These are phyloP conservation scores for Myiagra hebetior DNA, from an alignment of 2,113 vertebrate genomes.

Conservation along the genomic window DNA sequence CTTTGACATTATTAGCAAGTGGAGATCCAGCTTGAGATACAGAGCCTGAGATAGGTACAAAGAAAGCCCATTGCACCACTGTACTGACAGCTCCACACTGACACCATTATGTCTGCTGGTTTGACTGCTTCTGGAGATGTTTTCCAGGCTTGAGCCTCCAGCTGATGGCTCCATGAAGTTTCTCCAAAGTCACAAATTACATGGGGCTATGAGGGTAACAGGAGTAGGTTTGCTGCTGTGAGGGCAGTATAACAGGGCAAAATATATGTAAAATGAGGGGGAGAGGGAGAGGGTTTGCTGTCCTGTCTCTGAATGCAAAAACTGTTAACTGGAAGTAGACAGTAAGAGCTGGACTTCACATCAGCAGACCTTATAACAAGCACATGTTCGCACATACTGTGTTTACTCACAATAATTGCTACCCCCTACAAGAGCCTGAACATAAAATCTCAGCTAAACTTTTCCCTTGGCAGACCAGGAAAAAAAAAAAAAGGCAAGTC, in stretches of 20 bases:
- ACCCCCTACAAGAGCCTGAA: not conserved
- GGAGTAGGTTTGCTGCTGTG: not conserved
- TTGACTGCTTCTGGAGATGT: not conserved
- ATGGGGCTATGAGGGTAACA: accelerated
- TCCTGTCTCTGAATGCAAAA: not conserved
- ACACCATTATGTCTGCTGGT: not conserved
- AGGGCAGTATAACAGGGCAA: not conserved
- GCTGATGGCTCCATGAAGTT: not conserved
- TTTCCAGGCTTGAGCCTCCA: not conserved
- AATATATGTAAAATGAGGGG: accelerated
- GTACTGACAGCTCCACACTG: not conserved
- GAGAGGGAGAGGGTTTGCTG: accelerated
- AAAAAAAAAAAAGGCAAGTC: not conserved
- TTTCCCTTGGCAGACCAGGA: not conserved
- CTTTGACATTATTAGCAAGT: not conserved
- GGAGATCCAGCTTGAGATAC: not conserved
- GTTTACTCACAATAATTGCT: not conserved
- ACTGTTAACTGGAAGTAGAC: not conserved
- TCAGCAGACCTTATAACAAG: not conserved
- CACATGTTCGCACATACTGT: accelerated
- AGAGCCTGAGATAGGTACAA: not conserved
- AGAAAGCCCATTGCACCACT: accelerated
- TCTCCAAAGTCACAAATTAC: not conserved
- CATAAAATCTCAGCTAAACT: not conserved
- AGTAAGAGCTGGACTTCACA: not conserved